phyloP scores from a whole-genome alignment of 1,140 invertebrate genomes.

The Diprion similis region DNA sequence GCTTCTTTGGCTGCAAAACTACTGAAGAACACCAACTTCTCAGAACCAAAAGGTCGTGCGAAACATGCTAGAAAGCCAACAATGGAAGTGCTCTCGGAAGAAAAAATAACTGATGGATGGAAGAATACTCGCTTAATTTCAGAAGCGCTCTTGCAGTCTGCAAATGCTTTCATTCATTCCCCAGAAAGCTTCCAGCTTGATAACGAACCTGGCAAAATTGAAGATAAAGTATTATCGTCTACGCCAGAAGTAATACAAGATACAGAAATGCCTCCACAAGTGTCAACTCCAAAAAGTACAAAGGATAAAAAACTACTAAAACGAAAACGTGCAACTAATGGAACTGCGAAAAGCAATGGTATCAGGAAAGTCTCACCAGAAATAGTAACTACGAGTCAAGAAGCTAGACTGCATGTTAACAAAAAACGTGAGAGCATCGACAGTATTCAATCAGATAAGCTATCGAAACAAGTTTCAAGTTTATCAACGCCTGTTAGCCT shows the following conservation, averaged over 20 bases:
- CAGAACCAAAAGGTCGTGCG: constrained; percentile 37
- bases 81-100: constrained; percentile 9
- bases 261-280: not conserved
- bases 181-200: not conserved
- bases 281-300: constrained; percentile 32
- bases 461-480: constrained; percentile 15
- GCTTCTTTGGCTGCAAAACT: constrained; percentile 39
- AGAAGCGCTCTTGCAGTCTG: constrained; percentile 36
- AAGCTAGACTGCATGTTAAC: constrained; percentile 1
- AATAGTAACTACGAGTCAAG: constrained; percentile 12
- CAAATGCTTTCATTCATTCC: constrained; percentile 35
- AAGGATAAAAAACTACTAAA: constrained; percentile 26
- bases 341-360: constrained; percentile 32
- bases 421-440: not conserved
- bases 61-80: constrained; percentile 41
- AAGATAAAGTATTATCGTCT: not conserved
- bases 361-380: constrained; percentile 20
- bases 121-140: constrained; percentile 46
- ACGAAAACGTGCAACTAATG: constrained; percentile 16
- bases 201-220: not conserved
- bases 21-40: constrained; percentile 38
- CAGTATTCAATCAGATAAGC: constrained; percentile 14
- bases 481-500: not conserved
- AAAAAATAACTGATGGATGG: constrained; percentile 44
- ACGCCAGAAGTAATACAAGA: not conserved